These are phyloP conservation scores for Neosilurus hyrtlii DNA, from an alignment of 2,797 vertebrate genomes.

Conservation along the genomic window DNA sequence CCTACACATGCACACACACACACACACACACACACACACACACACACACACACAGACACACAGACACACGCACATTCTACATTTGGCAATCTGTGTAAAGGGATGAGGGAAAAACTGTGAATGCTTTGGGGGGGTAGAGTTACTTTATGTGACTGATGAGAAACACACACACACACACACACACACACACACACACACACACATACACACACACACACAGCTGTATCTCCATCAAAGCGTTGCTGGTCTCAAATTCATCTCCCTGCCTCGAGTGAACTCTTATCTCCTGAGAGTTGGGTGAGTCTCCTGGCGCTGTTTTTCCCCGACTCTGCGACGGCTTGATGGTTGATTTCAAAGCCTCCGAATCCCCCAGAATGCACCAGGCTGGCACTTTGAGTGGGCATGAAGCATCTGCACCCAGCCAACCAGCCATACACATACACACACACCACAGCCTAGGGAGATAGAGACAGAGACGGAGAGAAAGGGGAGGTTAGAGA, in stretches of 20 bases:
- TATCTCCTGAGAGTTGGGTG: slow-evolving; percentile 74
- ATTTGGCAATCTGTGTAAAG: slow-evolving; percentile 13
- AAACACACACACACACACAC: slow-evolving; percentile 37
- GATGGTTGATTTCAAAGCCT: slow-evolving; percentile 70
- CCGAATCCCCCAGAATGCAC: slow-evolving; percentile 54
- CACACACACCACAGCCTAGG: slow-evolving; percentile 40
- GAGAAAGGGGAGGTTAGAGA: slow-evolving; percentile 31
- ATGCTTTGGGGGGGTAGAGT: slow-evolving; percentile 30
- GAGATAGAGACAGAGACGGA: slow-evolving; percentile 28
- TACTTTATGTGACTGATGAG: slow-evolving; percentile 41
- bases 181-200: slow-evolving; percentile 41
- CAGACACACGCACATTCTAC: background rate
- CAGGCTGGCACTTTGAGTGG: slow-evolving; percentile 54
- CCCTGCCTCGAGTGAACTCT: slow-evolving; percentile 70
- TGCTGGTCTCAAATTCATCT: slow-evolving; percentile 54
- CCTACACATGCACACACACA: background rate
- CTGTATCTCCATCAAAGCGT: slow-evolving; percentile 47
- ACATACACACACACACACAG: slow-evolving; percentile 41
- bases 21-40: background rate
- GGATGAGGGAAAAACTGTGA: slow-evolving; percentile 25
- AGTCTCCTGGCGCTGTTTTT: slow-evolving; percentile 70
- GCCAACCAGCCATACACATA: slow-evolving; percentile 42
- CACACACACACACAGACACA: background rate
- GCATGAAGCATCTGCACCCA: slow-evolving; percentile 54
- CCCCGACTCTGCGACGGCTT: slow-evolving; percentile 51